Evolutionary conservation across 2,888 invertebrate genomes (phyloP).

Genomic region (Drosophila pseudotakahashii): DNA sequence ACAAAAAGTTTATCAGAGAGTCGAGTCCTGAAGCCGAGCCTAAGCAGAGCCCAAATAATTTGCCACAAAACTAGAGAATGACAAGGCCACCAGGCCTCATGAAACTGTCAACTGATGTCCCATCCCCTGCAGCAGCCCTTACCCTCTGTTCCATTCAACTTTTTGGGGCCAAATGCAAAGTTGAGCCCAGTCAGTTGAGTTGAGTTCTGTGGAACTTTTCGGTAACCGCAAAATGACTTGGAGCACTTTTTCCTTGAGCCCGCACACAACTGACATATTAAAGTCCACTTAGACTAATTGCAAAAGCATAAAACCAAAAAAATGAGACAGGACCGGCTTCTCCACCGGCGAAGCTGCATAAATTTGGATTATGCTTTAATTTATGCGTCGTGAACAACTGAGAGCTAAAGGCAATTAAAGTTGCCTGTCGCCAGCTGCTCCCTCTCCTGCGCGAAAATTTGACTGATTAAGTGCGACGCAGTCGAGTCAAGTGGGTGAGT

Average conservation of each 20-base stretch:
- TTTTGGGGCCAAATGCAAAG: slow-evolving; percentile 65
- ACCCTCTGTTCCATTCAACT: slow-evolving; percentile 29
- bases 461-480: slow-evolving; percentile 72
- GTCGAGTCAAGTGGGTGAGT: slow-evolving; percentile 45
- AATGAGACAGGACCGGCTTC: slow-evolving; percentile 1
- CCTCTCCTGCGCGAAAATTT: slow-evolving; percentile 49
- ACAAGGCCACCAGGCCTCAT: slow-evolving; percentile 43
- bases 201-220: slow-evolving; percentile 40
- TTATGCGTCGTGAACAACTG: slow-evolving; percentile 32
- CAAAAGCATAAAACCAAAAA: slow-evolving; percentile 43
- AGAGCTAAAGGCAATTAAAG: slow-evolving; percentile 73
- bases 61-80: slow-evolving; percentile 47
- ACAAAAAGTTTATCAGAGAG: slow-evolving; percentile 32
- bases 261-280: slow-evolving; percentile 63
- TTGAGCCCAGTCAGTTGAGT: slow-evolving; percentile 47
- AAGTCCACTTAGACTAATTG: slow-evolving; percentile 76
- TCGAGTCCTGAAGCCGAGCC: slow-evolving; percentile 20
- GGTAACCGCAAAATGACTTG: slow-evolving; percentile 70
- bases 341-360: slow-evolving; percentile 14
- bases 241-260: slow-evolving; percentile 46
- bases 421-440: slow-evolving; percentile 63
- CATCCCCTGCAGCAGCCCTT: slow-evolving; percentile 1
- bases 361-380: slow-evolving; percentile 30
- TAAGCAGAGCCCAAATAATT: slow-evolving; percentile 45
- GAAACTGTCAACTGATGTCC: slow-evolving; percentile 66